phyloP scores from a whole-genome alignment of 2,797 vertebrate species.

The Sarcophilus harrisii region DNA sequence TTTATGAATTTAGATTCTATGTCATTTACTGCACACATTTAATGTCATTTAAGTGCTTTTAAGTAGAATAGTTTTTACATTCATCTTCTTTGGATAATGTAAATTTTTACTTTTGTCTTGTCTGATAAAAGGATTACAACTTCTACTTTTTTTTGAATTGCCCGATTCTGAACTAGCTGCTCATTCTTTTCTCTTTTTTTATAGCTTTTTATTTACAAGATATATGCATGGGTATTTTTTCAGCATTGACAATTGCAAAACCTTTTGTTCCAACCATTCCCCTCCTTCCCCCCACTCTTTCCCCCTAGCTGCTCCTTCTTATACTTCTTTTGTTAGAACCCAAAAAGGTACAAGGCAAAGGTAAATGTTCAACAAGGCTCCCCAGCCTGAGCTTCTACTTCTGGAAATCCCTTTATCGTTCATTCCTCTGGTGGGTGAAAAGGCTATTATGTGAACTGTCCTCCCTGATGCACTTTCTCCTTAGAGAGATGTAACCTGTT shows the following conservation, averaged over 20 bases:
- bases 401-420: conserved; percentile 18
- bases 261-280: too few species aligned
- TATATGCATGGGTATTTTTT: too few species aligned
- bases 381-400: conserved; percentile 14
- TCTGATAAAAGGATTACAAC: background rate
- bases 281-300: too few species aligned
- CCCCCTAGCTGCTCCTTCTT: background rate
- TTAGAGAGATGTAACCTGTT: background rate
- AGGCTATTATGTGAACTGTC: background rate
- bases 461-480: background rate
- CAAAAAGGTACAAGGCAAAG: background rate
- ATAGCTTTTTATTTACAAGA: too few species aligned
- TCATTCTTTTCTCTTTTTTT: background rate
- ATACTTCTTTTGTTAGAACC: background rate
- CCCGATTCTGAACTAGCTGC: background rate
- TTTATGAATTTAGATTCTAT: background rate
- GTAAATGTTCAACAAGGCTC: background rate
- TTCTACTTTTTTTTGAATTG: background rate
- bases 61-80: background rate
- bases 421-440: background rate
- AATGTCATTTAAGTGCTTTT: background rate
- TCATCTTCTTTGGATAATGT: background rate
- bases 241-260: too few species aligned
- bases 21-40: background rate
- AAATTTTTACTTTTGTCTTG: background rate